These are phyloP conservation scores for Bombus waltoni DNA, from an alignment of 1,140 invertebrate genomes.

Conservation along the genomic window DNA sequence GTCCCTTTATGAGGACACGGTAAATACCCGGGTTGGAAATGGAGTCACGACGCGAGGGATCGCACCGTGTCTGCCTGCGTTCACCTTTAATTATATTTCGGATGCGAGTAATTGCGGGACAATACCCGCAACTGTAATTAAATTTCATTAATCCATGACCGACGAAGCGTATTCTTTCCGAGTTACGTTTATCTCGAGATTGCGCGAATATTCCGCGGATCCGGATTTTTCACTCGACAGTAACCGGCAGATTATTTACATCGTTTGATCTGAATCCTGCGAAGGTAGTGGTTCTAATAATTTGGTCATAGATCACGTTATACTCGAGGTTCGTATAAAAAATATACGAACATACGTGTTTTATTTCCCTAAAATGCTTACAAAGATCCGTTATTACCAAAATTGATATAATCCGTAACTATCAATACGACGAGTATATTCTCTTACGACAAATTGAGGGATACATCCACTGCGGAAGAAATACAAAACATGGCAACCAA, in stretches of 20 bases:
- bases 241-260: not conserved
- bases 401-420: not conserved
- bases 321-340: too few species aligned
- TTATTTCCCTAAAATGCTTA: too few species aligned
- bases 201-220: not conserved
- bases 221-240: not conserved
- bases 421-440: too few species aligned
- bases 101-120: not conserved
- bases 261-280: too few species aligned
- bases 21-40: not conserved
- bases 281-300: too few species aligned
- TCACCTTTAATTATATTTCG: slow-evolving; percentile 26
- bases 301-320: too few species aligned
- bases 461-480: not conserved
- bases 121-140: not conserved
- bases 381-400: too few species aligned
- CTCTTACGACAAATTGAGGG: not conserved
- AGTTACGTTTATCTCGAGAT: not conserved
- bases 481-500: not conserved
- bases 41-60: too few species aligned
- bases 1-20: not conserved
- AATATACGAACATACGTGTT: too few species aligned
- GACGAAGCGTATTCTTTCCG: not conserved
- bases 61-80: not conserved
- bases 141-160: slow-evolving; percentile 18